Evolutionary conservation across 2,113 vertebrate genomes (phyloP), one percentile per base, ranked within the genome.

Genomic region (Coracopsis vasa): DNA sequence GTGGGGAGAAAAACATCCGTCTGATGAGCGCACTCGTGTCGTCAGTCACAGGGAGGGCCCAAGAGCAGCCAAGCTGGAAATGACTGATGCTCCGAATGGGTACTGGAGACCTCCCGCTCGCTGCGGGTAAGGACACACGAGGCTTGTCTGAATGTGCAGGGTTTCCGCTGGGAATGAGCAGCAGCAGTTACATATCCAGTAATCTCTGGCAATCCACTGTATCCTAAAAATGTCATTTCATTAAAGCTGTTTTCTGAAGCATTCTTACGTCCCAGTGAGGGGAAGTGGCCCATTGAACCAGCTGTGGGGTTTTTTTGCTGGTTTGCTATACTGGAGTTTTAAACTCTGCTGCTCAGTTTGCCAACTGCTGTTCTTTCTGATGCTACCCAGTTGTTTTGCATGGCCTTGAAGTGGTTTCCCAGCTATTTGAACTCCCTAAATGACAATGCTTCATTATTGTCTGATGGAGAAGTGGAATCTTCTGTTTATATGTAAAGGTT

Each of bases 391-490:
- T 98, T 98, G 97, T 97, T 98, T 97, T 94, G 95, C 89, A 96
- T 88, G 90, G 92, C 98, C 98, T 98, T 98, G 98, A 98, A 98
- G 98, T 98, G 98, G 98, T 98, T 98, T 97, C 96, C 93, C 94
- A 97, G 96, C 97, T 98, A 98, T 98, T 98, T 97, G 94, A 98
- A 97, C 92, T 93, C 95, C 85, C 86, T 37, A 89, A 95, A 97
- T 97, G 97, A 98, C 98, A 98, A 97, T 98, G 97, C 61, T 88
- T 95, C 96, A 95, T 98, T 97, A 97, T 96, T 98, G 97, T 93
- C 93, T 74, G 93, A 83, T 86, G 82, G 78, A 95, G 97, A 97
- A 98, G 97, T 97, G 97, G 97, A 97, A 97, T 98, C 96, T 96
- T 97, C 96, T 98, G 97, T 98, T 98, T 98, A 97, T 96, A 97